Conservation (phyloP, 2,888 invertebrate genomes). For the Didymodactylos carnosus region DNA sequence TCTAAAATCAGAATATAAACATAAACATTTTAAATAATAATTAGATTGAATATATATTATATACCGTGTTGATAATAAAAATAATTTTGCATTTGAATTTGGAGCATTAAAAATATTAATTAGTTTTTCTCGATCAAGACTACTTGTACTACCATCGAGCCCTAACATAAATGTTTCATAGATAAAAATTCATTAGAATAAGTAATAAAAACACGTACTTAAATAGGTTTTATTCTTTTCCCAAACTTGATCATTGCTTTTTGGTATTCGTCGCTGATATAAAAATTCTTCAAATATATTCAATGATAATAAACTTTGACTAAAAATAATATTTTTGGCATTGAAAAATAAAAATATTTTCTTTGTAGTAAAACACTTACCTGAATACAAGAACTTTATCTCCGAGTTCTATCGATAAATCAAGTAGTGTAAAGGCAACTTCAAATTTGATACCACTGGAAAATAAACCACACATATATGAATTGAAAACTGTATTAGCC, state of each 20-base stretch:
- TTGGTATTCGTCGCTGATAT: conserved; percentile 45
- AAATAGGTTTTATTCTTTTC: conserved; percentile 67
- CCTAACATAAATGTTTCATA: conserved; percentile 19
- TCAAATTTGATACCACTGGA: conserved; percentile 87
- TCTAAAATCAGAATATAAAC: conserved; percentile 37
- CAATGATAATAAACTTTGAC: conserved; percentile 79
- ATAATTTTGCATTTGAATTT: conserved; percentile 63
- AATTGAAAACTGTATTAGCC: conserved; percentile 35
- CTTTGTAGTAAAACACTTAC: conserved; percentile 18
- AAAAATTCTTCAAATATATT: conserved; percentile 83
- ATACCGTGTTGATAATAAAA: conserved; percentile 66
- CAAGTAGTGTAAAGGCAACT: conserved; percentile 68
- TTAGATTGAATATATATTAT: neutral
- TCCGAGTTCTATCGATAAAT: conserved; percentile 62
- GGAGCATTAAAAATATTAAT: conserved; percentile 72
- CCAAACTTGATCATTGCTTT: conserved; percentile 45
- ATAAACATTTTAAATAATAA: too few species aligned
- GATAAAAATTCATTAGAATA: neutral
- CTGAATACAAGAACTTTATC: conserved; percentile 73
- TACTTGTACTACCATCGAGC: conserved; percentile 81
- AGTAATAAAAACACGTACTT: conserved; percentile 45
- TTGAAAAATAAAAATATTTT: neutral
- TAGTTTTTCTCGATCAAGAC: conserved; percentile 74
- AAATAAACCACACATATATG: conserved; percentile 63
- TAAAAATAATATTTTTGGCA: conserved; percentile 31